These are phyloP conservation scores for Oopsacas minuta DNA, from an alignment of 37 sponge, comb jelly and placozoan species.

Conservation along the genomic window DNA sequence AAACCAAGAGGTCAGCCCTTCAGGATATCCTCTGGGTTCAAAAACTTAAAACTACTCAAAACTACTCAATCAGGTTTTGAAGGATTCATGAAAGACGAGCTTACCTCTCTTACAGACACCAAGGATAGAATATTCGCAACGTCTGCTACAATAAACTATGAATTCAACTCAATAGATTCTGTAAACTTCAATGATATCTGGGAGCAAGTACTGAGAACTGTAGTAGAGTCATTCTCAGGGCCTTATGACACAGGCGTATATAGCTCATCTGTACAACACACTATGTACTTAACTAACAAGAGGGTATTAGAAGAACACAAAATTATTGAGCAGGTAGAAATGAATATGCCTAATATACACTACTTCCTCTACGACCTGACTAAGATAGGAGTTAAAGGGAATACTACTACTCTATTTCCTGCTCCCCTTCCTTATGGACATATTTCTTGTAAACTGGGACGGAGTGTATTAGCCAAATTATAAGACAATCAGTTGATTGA, in stretches of 20 bases:
- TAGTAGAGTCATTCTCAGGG: slow-evolving; percentile 41
- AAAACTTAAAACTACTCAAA: slow-evolving; percentile 40
- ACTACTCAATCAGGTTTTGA: slow-evolving; percentile 52
- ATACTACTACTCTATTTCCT: background rate
- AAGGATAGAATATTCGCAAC: slow-evolving; percentile 35
- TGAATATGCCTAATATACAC: slow-evolving; percentile 48
- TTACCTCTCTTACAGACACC: slow-evolving; percentile 35
- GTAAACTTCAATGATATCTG: slow-evolving; percentile 34
- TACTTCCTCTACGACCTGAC: slow-evolving; percentile 37
- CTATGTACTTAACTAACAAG: slow-evolving; percentile 31
- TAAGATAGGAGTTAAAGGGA: slow-evolving; percentile 20
- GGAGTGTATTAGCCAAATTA: background rate
- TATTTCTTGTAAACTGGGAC: background rate
- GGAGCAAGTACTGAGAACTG: background rate
- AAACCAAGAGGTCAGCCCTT: slow-evolving; percentile 24
- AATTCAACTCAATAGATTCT: background rate
- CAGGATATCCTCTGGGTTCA: slow-evolving; percentile 24
- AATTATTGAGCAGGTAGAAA: slow-evolving; percentile 22
- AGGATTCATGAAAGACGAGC: slow-evolving; percentile 30
- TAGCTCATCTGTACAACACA: slow-evolving; percentile 47
- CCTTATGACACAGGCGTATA: slow-evolving; percentile 32
- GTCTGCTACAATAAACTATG: slow-evolving; percentile 25
- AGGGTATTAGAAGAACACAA: slow-evolving; percentile 18
- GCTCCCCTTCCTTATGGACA: background rate
- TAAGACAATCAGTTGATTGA: no score